Conservation (phyloP, 2,113 vertebrate genomes). For the Regulus satrapa region DNA sequence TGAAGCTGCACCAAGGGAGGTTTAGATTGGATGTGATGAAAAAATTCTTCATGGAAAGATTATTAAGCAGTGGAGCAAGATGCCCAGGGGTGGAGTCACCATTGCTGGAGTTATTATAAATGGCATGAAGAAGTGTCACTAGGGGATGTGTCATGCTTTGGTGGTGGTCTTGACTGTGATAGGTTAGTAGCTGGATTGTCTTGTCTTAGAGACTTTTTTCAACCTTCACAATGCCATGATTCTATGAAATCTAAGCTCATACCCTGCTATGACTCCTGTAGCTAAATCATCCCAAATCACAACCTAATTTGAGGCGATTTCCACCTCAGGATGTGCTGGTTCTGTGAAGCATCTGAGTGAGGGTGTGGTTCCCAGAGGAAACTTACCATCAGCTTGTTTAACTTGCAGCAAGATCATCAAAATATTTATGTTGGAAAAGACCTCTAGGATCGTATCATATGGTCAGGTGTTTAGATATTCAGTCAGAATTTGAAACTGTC, state of each 20-base stretch:
- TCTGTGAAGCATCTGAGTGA: accelerated
- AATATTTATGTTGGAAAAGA: accelerated
- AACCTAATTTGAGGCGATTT: neutral
- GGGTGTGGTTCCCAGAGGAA: neutral
- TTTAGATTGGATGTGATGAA: neutral
- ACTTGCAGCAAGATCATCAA: neutral
- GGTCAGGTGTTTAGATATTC: neutral
- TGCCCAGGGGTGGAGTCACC: neutral
- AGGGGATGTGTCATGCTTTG: neutral
- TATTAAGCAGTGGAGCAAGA: neutral
- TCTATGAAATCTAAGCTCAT: neutral
- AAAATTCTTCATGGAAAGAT: neutral
- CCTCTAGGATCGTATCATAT: accelerated
- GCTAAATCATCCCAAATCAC: neutral
- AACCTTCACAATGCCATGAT: neutral
- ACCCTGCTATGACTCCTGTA: neutral
- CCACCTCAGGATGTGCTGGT: neutral
- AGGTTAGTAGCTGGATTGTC: neutral
- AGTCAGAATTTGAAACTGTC: neutral
- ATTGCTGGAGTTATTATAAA: neutral
- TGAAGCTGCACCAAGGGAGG: neutral
- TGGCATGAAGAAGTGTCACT: neutral
- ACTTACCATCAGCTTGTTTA: neutral
- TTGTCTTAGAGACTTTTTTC: neutral
- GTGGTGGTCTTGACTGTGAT: neutral